These are phyloP conservation scores for Hipposideros armiger DNA, from an alignment of 2,113 vertebrate genomes.

Conservation along the genomic window DNA sequence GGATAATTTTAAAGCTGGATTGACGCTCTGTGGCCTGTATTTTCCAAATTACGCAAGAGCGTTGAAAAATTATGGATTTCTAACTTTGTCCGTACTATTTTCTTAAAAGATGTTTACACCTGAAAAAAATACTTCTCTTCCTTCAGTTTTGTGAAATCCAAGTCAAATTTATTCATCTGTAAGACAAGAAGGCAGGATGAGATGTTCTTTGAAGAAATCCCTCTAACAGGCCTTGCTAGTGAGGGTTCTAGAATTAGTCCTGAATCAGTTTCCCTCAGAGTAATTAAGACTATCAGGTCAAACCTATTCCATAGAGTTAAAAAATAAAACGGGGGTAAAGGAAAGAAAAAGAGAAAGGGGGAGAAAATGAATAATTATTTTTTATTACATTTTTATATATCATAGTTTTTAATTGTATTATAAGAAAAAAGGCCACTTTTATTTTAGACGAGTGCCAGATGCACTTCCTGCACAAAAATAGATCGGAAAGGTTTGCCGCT, in stretches of 20 bases:
- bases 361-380: background rate
- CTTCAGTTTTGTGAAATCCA: background rate
- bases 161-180: background rate
- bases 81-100: background rate
- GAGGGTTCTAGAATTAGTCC: background rate
- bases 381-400: background rate
- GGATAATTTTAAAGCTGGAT: no score
- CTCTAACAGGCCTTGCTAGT: background rate
- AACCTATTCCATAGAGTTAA: background rate
- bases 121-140: background rate
- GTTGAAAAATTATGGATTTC: background rate
- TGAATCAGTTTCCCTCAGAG: background rate
- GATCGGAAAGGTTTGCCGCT: fast-evolving
- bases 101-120: background rate
- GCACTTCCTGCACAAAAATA: background rate
- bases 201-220: background rate
- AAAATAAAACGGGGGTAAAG: background rate
- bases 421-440: no score
- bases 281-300: background rate
- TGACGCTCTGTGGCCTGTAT: fast-evolving
- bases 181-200: no score
- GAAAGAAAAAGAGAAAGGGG: background rate
- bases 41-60: background rate
- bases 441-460: fast-evolving
- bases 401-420: no score